These are phyloP conservation scores for Rhabdomys dilectus DNA, from an alignment of 2,113 vertebrate species.

Conservation along the genomic window DNA sequence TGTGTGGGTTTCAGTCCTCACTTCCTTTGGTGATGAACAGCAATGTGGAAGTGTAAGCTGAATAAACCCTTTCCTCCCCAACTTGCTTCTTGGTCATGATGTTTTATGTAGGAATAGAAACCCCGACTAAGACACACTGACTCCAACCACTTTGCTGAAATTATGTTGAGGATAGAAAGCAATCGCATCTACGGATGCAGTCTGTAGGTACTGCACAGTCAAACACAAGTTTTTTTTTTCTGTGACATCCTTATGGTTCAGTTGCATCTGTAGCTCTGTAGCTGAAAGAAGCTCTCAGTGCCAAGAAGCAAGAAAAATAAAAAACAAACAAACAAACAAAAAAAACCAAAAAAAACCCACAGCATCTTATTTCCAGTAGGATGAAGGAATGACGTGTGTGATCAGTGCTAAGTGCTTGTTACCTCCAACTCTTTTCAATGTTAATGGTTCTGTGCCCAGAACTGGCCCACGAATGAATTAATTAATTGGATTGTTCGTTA, in stretches of 20 bases:
- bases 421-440: not conserved
- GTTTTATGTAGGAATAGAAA: too few species aligned
- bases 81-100: too few species aligned
- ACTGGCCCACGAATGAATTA: not conserved
- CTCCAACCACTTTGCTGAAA: not conserved
- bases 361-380: not conserved
- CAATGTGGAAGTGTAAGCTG: too few species aligned
- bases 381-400: not conserved
- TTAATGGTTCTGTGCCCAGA: not conserved
- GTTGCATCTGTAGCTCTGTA: not conserved
- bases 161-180: not conserved
- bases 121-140: not conserved
- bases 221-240: not conserved
- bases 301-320: not conserved
- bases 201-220: not conserved
- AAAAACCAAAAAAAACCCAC: too few species aligned
- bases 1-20: too few species aligned
- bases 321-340: too few species aligned
- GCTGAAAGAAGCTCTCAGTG: not conserved
- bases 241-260: not conserved
- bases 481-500: not conserved
- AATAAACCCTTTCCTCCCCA: too few species aligned
- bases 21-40: too few species aligned
- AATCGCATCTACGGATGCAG: too few species aligned
- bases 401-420: not conserved